Percentiles rank a stretch among this genome's conserved stretches.
Evolutionary conservation across 2,797 vertebrate genomes (phyloP).

Genomic region (Sebastes melanostomus): DNA sequence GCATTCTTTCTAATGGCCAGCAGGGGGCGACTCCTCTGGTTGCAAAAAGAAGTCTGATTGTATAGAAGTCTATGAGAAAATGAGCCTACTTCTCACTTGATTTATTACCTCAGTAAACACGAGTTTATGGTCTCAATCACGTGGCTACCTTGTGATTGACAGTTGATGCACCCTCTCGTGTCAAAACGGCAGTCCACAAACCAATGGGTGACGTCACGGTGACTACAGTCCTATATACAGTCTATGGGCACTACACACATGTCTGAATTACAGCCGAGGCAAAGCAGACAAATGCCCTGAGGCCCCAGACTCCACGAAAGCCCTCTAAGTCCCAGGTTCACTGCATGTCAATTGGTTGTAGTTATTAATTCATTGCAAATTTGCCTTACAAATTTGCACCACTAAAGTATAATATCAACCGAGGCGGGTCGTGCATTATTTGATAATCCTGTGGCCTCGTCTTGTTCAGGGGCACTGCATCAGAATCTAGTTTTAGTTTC

Average conservation of each 20-base stretch:
- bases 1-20: too few relatives aligned
- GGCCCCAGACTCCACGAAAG: constrained; percentile 11
- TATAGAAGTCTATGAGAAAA: too few relatives aligned
- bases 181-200: too few relatives aligned
- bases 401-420: not conserved
- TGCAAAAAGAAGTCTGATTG: too few relatives aligned
- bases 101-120: too few relatives aligned
- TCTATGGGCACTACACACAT: not conserved
- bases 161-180: too few relatives aligned
- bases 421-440: not conserved
- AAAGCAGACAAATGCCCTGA: not conserved
- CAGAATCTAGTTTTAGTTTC: not conserved
- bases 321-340: not conserved
- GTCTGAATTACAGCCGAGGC: constrained; percentile 18
- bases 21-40: too few relatives aligned
- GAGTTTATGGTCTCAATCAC: rapidly evolving
- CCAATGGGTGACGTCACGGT: too few relatives aligned
- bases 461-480: not conserved
- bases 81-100: too few relatives aligned
- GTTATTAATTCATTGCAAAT: constrained; percentile 3
- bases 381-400: not conserved
- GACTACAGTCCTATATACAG: too few relatives aligned
- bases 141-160: too few relatives aligned
- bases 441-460: not conserved
- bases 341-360: not conserved